These are phyloP conservation scores for Pteropus alecto DNA, from an alignment of 2,113 vertebrate genomes.

Conservation along the genomic window DNA sequence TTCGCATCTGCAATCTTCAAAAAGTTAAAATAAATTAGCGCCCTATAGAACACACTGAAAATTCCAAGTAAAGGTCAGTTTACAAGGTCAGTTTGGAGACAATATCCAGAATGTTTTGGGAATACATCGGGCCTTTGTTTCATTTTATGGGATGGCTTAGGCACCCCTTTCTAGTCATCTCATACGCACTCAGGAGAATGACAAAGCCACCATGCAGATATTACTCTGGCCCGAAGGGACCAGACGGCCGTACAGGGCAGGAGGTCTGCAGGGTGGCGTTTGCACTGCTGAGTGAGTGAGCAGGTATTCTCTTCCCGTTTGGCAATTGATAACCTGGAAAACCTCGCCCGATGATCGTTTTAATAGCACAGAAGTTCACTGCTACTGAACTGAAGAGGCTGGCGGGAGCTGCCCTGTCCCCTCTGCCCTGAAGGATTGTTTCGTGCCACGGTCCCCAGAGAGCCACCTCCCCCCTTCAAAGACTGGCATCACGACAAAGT, in stretches of 20 bases:
- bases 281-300: conserved; percentile 73
- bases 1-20: conserved; percentile 77
- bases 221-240: neutral
- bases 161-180: conserved; percentile 72
- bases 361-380: conserved; percentile 57
- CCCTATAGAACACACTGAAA: conserved; percentile 76
- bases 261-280: conserved; percentile 71
- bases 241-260: conserved; percentile 69
- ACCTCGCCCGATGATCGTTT: conserved; percentile 61
- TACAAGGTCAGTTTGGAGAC: conserved; percentile 79
- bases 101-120: conserved; percentile 75
- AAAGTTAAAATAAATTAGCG: neutral
- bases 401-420: conserved; percentile 55
- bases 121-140: conserved; percentile 75
- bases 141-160: conserved; percentile 72
- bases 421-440: conserved; percentile 54
- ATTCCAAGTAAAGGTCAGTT: conserved; percentile 75
- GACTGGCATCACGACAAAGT: conserved; percentile 6
- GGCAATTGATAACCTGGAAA: conserved; percentile 67
- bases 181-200: conserved; percentile 73
- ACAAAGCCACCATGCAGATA: conserved; percentile 73
- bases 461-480: conserved; percentile 16
- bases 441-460: conserved; percentile 24
- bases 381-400: conserved; percentile 45
- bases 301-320: conserved; percentile 55